These are phyloP conservation scores for Rhaphigaster nebulosa DNA, from an alignment of 2,888 invertebrate species.

Conservation along the genomic window DNA sequence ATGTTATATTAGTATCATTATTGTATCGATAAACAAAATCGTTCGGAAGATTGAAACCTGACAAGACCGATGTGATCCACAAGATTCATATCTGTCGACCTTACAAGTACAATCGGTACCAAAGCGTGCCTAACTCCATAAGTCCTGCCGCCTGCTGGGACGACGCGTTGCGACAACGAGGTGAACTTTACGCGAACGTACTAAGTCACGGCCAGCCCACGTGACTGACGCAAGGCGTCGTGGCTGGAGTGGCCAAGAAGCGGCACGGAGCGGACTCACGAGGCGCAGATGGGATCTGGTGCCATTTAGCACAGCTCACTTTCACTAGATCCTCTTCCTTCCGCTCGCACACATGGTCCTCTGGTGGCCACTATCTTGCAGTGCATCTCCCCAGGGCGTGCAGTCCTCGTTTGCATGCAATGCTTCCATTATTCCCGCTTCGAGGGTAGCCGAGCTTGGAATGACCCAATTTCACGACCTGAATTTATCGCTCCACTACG, in stretches of 20 bases:
- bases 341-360: slow-evolving; percentile 5
- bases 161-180: slow-evolving; percentile 32
- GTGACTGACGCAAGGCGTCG: slow-evolving; percentile 56
- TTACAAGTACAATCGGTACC: background rate
- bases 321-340: slow-evolving; percentile 5
- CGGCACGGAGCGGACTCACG: slow-evolving; percentile 17
- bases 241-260: slow-evolving; percentile 47
- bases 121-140: background rate
- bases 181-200: slow-evolving; percentile 29
- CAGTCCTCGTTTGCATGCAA: background rate
- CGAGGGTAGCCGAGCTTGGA: background rate
- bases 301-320: slow-evolving; percentile 31
- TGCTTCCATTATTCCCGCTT: slow-evolving; percentile 27
- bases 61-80: too few relatives aligned
- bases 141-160: background rate
- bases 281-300: background rate
- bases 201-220: slow-evolving; percentile 26
- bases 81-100: background rate
- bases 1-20: too few relatives aligned
- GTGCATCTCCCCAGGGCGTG: slow-evolving; percentile 12
- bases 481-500: background rate
- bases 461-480: slow-evolving; percentile 11
- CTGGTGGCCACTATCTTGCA: background rate
- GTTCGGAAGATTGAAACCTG: too few relatives aligned
- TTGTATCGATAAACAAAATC: too few relatives aligned